phyloP scores from a whole-genome alignment of 2,888 invertebrate genomes.

The Rhagium mordax region DNA sequence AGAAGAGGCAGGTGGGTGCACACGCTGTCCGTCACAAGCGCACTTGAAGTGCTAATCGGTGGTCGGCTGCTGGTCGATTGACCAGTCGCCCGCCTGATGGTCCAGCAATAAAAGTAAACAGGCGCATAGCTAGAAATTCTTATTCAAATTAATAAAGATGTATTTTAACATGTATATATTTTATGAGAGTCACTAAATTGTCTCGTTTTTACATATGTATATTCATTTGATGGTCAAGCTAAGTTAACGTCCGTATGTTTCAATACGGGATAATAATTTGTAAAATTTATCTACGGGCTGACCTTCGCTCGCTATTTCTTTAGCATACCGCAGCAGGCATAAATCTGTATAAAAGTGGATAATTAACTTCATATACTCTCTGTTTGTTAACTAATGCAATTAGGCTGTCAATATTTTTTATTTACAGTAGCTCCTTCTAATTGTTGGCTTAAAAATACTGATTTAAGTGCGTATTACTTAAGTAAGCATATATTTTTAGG shows the following conservation, averaged over 20 bases:
- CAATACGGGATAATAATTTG: neutral
- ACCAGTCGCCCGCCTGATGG: conserved; percentile 35
- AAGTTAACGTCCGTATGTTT: neutral
- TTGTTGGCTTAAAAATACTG: too few species aligned
- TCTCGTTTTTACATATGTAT: neutral
- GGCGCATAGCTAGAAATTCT: neutral
- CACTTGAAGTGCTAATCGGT: conserved; percentile 49
- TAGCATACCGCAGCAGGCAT: neutral
- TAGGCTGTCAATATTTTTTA: too few species aligned
- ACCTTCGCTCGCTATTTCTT: neutral
- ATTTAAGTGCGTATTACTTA: too few species aligned
- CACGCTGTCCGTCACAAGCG: conserved; percentile 39
- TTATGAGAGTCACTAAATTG: neutral
- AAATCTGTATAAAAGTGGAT: neutral
- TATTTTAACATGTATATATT: neutral
- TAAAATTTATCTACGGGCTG: neutral
- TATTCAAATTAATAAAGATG: neutral
- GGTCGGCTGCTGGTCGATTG: conserved; percentile 41
- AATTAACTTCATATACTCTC: neutral
- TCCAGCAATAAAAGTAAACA: neutral
- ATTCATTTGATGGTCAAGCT: neutral
- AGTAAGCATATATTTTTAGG: too few species aligned
- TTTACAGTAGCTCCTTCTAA: too few species aligned
- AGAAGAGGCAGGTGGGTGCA: conserved; percentile 46
- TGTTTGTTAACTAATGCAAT: too few species aligned